Base-by-base conservation (phyloP, 2,113 vertebrate genomes). In the Anguilla rostrata region DNA sequence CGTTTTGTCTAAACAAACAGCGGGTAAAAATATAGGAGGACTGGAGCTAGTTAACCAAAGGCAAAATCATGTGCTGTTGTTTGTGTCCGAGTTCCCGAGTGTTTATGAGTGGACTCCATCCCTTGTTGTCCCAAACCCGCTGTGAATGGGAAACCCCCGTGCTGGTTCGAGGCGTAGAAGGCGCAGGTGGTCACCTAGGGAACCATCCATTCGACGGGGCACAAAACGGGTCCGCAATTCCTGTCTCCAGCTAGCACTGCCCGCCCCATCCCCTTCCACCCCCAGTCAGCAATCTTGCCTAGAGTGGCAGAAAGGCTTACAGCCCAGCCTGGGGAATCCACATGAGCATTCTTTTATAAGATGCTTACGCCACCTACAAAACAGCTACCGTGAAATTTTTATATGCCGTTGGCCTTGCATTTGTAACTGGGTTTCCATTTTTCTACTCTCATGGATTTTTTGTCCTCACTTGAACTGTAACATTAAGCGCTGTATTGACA, bases 91-190 rank as follows among this genome's bases (percentile, higher is more conserved):
- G 14, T 60, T n/a, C 39, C 66, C 26, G 16, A 83, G 57, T 56
- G 53, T 78, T 34, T 82, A 43, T 66, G 49, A 85, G 12, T n/a
- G 49, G 86, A 78, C 66, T 71, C 46, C 57, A 41, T 46, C 43
- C 43, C 5, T 8, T 46, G 2, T 46, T 8, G 2, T 46, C 63
- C 75, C 71, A 39, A 34, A 86, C 79, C 63, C 90, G 86, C 60
- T 78, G 85, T 90, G 91, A 89, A 92, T 91, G 91, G 92, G 15
- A 15, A 60, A 46, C 43, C 43, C 43, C 43, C 4, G 43, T 4
- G 43, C 43, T 8, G 43, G 43, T 46, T 46, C 5, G 4, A 46
- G 8, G 43, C 43, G 8, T 46, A 6, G 43, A 8, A 6, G 43
- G 43, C 43, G 3, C 8, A 46, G 8, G 43, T 46, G 43, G 43